phyloP scores from a whole-genome alignment of 2,888 invertebrate genomes.

The Iphiclides podalirius region DNA sequence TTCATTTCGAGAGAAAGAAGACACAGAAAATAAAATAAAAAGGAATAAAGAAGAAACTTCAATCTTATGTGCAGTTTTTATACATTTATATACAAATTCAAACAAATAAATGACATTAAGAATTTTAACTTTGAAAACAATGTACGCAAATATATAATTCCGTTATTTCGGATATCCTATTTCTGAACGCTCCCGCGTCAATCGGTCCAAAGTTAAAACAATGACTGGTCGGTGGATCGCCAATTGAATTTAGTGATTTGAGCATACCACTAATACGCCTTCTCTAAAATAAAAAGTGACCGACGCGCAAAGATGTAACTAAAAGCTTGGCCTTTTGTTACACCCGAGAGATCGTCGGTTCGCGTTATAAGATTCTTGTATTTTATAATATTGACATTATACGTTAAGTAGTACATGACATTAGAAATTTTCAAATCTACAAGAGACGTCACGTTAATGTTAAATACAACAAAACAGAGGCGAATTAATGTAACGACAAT shows the following conservation, averaged over 20 bases:
- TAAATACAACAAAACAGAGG: neutral
- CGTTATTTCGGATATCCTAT: conserved; percentile 1
- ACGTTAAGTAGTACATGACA: neutral
- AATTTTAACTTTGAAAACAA: no score
- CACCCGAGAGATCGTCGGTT: neutral
- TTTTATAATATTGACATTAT: neutral
- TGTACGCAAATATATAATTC: no score
- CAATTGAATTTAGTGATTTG: conserved; percentile 8
- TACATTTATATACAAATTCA: no score
- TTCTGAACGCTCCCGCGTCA: neutral
- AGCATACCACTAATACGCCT: conserved; percentile 14
- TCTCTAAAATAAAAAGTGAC: conserved; percentile 10
- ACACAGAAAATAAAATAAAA: no score
- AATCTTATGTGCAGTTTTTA: no score
- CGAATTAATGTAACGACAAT: conserved; percentile 1
- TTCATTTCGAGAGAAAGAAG: no score
- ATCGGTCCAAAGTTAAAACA: conserved; percentile 2
- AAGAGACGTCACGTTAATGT: neutral
- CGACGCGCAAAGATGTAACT: neutral
- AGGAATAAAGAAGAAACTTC: no score
- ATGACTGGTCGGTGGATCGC: neutral
- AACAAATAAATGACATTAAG: no score
- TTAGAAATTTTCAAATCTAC: neutral
- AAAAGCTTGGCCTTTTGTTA: neutral
- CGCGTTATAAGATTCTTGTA: conserved; percentile 11